Evolutionary conservation across 2,797 vertebrate species (phyloP).

Genomic region (Cygnus olor): DNA sequence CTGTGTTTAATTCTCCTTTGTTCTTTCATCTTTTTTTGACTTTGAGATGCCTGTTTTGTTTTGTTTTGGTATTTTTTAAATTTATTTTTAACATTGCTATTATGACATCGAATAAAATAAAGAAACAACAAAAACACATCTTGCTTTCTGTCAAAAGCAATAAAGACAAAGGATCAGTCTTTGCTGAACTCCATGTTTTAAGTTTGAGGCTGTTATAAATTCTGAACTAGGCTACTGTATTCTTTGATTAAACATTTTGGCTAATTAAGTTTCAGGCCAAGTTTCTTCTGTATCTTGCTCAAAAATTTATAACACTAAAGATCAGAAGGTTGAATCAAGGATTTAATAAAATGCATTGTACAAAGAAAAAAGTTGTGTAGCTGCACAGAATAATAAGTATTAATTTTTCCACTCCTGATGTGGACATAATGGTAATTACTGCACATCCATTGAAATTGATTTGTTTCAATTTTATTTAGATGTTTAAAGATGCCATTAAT

Average conservation of each 20-base stretch:
- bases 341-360: constrained; percentile 67
- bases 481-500: constrained; percentile 34
- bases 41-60: not conserved
- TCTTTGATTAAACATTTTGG: constrained; percentile 16
- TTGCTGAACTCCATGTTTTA: not conserved
- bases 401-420: constrained; percentile 11
- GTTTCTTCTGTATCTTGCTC: constrained; percentile 36
- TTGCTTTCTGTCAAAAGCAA: constrained; percentile 12
- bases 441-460: constrained; percentile 11
- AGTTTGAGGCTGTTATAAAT: not conserved
- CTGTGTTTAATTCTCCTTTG: not conserved
- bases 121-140: not conserved
- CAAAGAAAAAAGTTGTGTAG: constrained; percentile 53
- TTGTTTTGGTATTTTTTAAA: not conserved
- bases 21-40: not conserved
- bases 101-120: not conserved
- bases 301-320: constrained; percentile 61
- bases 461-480: constrained; percentile 52
- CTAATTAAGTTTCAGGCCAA: constrained; percentile 50
- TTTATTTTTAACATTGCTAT: not conserved
- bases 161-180: not conserved
- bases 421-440: constrained; percentile 40
- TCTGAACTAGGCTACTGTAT: not conserved
- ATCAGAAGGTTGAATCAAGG: constrained; percentile 64
- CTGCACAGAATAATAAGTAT: constrained; percentile 48